phyloP scores from a whole-genome alignment of 37 sponge, comb jelly and placozoan species.

The Tethya wilhelma region DNA sequence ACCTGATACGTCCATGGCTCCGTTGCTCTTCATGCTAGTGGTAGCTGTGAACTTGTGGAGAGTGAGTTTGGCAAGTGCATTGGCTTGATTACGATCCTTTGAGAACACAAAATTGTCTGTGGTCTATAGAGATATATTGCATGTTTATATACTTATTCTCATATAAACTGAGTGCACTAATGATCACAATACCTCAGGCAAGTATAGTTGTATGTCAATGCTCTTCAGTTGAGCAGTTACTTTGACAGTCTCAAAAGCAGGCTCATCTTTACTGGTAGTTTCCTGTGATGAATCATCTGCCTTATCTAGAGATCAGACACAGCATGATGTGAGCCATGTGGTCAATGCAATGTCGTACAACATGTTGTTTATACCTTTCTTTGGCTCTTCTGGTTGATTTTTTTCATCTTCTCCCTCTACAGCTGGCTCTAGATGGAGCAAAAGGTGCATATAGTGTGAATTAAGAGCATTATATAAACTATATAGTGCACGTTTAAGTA shows the following conservation, averaged over 20 bases:
- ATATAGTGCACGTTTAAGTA: neutral
- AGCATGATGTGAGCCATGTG: neutral
- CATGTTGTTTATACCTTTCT: no score
- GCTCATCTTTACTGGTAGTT: neutral
- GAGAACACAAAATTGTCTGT: no score
- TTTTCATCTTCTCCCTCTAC: neutral
- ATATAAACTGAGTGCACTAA: no score
- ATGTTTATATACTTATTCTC: no score
- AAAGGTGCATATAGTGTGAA: no score
- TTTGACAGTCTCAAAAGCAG: neutral
- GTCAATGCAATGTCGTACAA: neutral
- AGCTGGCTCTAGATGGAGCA: no score
- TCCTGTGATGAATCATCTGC: neutral
- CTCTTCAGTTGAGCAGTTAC: slow-evolving; percentile 19
- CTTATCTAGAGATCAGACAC: neutral
- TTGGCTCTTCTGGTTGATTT: neutral
- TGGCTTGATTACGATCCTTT: no score
- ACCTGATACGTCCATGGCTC: slow-evolving; percentile 9
- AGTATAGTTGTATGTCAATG: slow-evolving; percentile 42
- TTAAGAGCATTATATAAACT: neutral
- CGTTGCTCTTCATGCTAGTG: slow-evolving; percentile 15
- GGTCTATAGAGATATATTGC: no score
- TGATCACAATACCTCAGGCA: no score
- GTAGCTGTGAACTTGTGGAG: slow-evolving; percentile 12
- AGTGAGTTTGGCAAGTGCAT: slow-evolving; percentile 5